These are phyloP conservation scores for Pangasius larnaudii DNA, from an alignment of 2,797 vertebrate species.

Conservation along the genomic window DNA sequence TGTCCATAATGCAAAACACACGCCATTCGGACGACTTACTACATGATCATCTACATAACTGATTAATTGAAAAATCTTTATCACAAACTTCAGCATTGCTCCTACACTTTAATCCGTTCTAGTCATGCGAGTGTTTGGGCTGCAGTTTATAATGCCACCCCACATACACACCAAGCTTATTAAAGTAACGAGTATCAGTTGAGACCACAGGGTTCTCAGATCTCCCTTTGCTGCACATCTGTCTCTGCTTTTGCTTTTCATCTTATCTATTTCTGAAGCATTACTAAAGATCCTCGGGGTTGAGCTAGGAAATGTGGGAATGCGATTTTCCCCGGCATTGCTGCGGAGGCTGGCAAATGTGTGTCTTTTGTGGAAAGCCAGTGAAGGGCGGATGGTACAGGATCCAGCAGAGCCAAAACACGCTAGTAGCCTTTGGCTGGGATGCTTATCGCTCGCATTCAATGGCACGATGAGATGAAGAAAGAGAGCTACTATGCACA, in stretches of 20 bases:
- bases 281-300: slow-evolving; percentile 62
- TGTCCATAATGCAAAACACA: slow-evolving; percentile 60
- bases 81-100: not conserved
- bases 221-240: slow-evolving; percentile 57
- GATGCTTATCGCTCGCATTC: slow-evolving; percentile 67
- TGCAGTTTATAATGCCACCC: not conserved
- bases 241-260: slow-evolving; percentile 58
- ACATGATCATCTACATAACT: not conserved
- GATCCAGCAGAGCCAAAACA: slow-evolving; percentile 62
- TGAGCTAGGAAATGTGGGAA: slow-evolving; percentile 49
- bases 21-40: not conserved
- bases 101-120: slow-evolving; percentile 17
- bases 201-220: slow-evolving; percentile 44
- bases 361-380: slow-evolving; percentile 60
- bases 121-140: slow-evolving; percentile 21
- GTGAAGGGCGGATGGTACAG: slow-evolving; percentile 55
- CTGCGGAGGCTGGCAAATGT: slow-evolving; percentile 63
- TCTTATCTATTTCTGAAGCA: slow-evolving; percentile 59
- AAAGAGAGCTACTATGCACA: slow-evolving; percentile 62
- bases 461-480: slow-evolving; percentile 65
- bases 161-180: slow-evolving; percentile 27
- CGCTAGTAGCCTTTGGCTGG: slow-evolving; percentile 65
- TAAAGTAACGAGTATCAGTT: slow-evolving; percentile 46
- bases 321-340: slow-evolving; percentile 60
- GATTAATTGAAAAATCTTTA: not conserved